A percentile compares a stretch with the other conserved stretches of the same genome.
These are phyloP conservation scores for Atta colombica DNA, from an alignment of 1,140 invertebrate species.

Conservation along the genomic window DNA sequence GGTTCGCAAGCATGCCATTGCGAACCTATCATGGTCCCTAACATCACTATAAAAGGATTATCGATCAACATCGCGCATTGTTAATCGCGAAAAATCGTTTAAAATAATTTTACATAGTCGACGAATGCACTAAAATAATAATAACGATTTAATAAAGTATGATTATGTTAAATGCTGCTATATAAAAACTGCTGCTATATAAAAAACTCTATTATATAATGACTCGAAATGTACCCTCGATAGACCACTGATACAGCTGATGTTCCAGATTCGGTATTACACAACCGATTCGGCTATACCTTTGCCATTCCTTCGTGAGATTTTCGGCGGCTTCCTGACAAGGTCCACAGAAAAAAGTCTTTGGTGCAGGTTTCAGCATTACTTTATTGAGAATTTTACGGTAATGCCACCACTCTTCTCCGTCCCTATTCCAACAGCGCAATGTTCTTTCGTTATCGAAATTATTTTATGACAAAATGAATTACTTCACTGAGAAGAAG, in stretches of 20 bases:
- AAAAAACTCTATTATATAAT: neutral
- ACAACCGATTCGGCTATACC: conserved; percentile 70
- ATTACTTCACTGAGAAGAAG: neutral
- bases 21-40: conserved; percentile 90
- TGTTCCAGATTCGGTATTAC: conserved; percentile 87
- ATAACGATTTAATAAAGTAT: neutral
- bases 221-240: conserved; percentile 88
- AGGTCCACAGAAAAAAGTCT: conserved; percentile 84
- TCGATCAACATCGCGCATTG: neutral
- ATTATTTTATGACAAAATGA: conserved; percentile 2
- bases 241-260: conserved; percentile 92
- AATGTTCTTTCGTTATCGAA: neutral
- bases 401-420: conserved; percentile 91
- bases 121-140: neutral
- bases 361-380: conserved; percentile 88
- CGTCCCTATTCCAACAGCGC: conserved; percentile 87
- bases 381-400: conserved; percentile 91
- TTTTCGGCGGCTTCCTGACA: conserved; percentile 86
- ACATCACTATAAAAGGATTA: conserved; percentile 87
- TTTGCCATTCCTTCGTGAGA: conserved; percentile 85
- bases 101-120: neutral
- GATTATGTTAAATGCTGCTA: neutral
- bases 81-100: neutral
- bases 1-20: conserved; percentile 81
- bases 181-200: neutral